Evolutionary conservation across 2,888 invertebrate genomes (phyloP).

Genomic region (Koerneria pararmatus): DNA sequence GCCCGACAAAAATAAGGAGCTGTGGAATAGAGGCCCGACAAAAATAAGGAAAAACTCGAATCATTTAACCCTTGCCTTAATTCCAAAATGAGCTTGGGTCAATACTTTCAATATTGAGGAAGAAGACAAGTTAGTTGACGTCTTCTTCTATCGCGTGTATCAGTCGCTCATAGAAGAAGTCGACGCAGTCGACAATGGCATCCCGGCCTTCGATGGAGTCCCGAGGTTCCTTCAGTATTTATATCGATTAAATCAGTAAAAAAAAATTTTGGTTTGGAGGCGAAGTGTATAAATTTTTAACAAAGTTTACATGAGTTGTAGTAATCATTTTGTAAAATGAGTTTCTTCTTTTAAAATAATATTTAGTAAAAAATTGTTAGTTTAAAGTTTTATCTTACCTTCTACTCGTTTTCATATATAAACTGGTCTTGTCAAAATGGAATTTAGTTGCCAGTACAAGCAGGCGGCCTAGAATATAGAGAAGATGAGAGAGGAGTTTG

Average conservation of each 20-base stretch:
- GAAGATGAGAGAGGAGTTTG: no score
- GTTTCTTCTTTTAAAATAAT: background rate
- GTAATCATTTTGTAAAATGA: no score
- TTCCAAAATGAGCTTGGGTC: background rate
- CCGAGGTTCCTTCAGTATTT: conserved; percentile 34
- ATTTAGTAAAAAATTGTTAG: no score
- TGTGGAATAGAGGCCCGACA: no score
- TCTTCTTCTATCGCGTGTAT: conserved; percentile 70
- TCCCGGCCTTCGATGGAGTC: conserved; percentile 64
- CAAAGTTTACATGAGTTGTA: background rate
- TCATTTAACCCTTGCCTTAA: background rate
- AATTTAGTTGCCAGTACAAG: no score
- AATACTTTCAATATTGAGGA: conserved; percentile 29
- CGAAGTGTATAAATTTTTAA: background rate
- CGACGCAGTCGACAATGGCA: conserved; percentile 95
- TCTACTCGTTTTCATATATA: no score
- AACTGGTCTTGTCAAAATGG: no score
- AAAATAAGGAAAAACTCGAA: conserved; percentile 5
- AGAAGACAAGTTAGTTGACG: conserved; percentile 35
- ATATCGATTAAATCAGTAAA: background rate
- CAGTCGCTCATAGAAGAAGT: conserved; percentile 83
- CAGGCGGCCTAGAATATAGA: no score
- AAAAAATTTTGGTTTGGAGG: conserved; percentile 10
- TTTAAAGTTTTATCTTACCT: no score
- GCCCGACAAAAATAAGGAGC: conserved; percentile 10